These are phyloP conservation scores for Metopolophium dirhodum DNA, from an alignment of 1,140 invertebrate species.

Conservation along the genomic window DNA sequence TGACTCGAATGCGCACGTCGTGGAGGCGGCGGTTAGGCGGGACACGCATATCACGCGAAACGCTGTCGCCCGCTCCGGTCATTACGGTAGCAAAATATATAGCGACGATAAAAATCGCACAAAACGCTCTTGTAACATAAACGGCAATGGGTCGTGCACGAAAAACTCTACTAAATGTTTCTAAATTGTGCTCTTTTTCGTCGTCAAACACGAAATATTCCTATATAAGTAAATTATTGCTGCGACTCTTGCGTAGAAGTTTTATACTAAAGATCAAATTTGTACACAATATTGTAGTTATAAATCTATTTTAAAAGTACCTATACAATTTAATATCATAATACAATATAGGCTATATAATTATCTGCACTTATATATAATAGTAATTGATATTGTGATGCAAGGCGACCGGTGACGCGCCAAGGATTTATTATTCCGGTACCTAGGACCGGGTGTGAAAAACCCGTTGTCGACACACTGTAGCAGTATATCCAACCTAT, in stretches of 20 bases:
- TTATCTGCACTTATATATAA: neutral
- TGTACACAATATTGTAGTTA: too few relatives aligned
- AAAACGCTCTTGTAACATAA: conserved; percentile 48
- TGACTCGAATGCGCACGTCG: conserved; percentile 5
- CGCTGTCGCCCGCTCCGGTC: neutral
- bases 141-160: conserved; percentile 23
- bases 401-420: neutral
- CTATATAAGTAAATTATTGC: neutral
- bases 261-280: too few relatives aligned
- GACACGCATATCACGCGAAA: conserved; percentile 42
- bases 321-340: neutral
- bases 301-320: too few relatives aligned
- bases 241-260: too few relatives aligned
- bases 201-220: neutral
- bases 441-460: neutral
- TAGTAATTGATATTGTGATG: neutral
- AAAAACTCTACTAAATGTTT: conserved; percentile 41
- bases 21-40: neutral
- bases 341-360: neutral
- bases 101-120: conserved; percentile 48
- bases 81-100: neutral
- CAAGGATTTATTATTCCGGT: neutral
- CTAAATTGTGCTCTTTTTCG: neutral
- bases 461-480: neutral
- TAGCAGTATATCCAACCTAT: neutral